phyloP scores from a whole-genome alignment of 2,888 invertebrate genomes.

The Automeris io region DNA sequence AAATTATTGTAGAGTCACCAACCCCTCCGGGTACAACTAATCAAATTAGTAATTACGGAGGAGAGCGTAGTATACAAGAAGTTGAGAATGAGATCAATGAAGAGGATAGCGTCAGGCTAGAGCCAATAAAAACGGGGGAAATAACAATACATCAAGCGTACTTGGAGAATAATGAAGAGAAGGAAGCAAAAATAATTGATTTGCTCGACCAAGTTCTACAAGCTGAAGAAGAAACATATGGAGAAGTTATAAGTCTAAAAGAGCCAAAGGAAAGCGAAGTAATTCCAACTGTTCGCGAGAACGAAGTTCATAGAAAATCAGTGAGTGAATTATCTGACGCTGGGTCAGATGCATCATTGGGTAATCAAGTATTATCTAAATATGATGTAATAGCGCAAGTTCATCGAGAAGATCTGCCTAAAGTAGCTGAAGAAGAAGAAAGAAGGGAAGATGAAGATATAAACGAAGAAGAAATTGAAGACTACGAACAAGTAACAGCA shows the following conservation, averaged over 20 bases:
- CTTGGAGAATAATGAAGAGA: slow-evolving; percentile 57
- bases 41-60: slow-evolving; percentile 34
- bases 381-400: slow-evolving; percentile 77
- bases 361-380: slow-evolving; percentile 64
- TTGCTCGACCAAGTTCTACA: slow-evolving; percentile 66
- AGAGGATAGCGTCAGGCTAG: slow-evolving; percentile 25
- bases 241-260: slow-evolving; percentile 47
- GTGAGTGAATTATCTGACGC: slow-evolving; percentile 62
- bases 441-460: slow-evolving; percentile 27
- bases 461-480: slow-evolving; percentile 21
- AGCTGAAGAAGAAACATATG: slow-evolving; percentile 67
- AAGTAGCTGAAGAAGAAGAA: slow-evolving; percentile 57
- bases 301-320: slow-evolving; percentile 49
- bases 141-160: slow-evolving; percentile 45
- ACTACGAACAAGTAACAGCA: slow-evolving; percentile 48
- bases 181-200: slow-evolving; percentile 69
- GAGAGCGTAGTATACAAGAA: slow-evolving; percentile 21
- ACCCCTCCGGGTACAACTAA: slow-evolving; percentile 56
- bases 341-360: slow-evolving; percentile 60
- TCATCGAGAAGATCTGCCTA: slow-evolving; percentile 73
- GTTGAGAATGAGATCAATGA: slow-evolving; percentile 27
- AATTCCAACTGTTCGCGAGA: slow-evolving; percentile 21
- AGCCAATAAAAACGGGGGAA: slow-evolving; percentile 38
- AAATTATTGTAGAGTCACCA: slow-evolving; percentile 59
- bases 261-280: slow-evolving; percentile 38